Base-by-base conservation (phyloP, 92 coral and sea anemone species). In the Isaurus tuberculatus region DNA sequence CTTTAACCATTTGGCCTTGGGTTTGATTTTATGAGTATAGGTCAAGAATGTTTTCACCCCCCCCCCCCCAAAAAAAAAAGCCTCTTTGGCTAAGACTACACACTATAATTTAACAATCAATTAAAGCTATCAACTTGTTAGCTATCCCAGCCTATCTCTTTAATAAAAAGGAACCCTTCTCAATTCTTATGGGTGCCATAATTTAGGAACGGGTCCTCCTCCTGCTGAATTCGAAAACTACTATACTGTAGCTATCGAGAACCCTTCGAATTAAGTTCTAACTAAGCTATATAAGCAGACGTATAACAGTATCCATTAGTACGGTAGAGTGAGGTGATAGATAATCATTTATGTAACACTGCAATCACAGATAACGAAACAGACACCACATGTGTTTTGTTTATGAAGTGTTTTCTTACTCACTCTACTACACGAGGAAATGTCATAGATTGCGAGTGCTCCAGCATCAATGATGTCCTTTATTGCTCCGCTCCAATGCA, bases 401-500 rank as follows among this genome's bases (percentile, higher is more conserved):
- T 9, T 14, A 9, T 26, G 6, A 28, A 8, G 6, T 63, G 0
- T 9, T 5, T 63, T 63, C 1, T 6, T 8, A 75, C 86, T 40
- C 75, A 93, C 98, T 91, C 94, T 75, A 31, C 90, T 85, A 20
- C 26, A 32, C 5, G 93, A 89, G 3, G 95, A 86, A 53, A 90
- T 61, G 65, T 93, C 97, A 34, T 86, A 88, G 32, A 96, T 82
- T 26, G 92, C 90, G 28, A 93, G 91, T 33, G 99, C 94, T 16
- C 99, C 99, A 14, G 99, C 94, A 19, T 94, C 93, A 46, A 94
- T 53, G 58, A 96, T 81, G 61, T 94, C 92, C 48, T 85, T 86
- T 31, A 90, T 86, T 61, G 79, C 91, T 17, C 99, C 99, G 79
- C 97, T 92, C 99, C 99, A 96, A 73, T 96, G 99, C 6, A 94